Conservation (phyloP, 2,888 invertebrate genomes). For the Drosophila koepferae region DNA sequence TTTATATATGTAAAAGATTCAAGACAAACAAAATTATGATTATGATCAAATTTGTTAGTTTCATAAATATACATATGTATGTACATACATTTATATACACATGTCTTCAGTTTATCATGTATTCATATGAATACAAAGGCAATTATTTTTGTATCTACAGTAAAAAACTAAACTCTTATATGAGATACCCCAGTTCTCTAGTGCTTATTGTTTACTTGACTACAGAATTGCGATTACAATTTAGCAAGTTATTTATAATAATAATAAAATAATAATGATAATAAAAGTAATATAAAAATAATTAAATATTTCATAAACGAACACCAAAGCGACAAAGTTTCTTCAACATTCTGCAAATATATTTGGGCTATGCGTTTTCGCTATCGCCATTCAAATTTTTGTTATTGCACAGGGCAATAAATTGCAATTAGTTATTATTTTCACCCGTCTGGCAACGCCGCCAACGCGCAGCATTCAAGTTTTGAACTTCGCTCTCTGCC, state of each 20-base stretch:
- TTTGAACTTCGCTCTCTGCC: constrained; percentile 8
- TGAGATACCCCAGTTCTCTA: no score
- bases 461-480: constrained; percentile 32
- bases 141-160: no score
- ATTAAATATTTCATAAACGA: not conserved
- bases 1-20: constrained; percentile 32
- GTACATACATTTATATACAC: not conserved
- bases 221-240: no score
- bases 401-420: not conserved
- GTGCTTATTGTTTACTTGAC: no score
- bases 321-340: no score
- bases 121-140: no score
- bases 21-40: constrained; percentile 21
- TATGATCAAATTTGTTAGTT: constrained; percentile 2
- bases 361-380: not conserved
- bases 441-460: constrained; percentile 14
- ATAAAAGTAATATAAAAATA: not conserved
- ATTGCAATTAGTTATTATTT: constrained; percentile 19
- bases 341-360: not conserved
- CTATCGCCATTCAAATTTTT: not conserved
- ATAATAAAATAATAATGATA: no score
- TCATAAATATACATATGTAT: not conserved
- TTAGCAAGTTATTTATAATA: no score
- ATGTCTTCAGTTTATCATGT: no score
- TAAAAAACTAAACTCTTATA: no score